These are phyloP conservation scores for Perizoma affinitatum DNA, from an alignment of 2,888 invertebrate genomes.

Conservation along the genomic window DNA sequence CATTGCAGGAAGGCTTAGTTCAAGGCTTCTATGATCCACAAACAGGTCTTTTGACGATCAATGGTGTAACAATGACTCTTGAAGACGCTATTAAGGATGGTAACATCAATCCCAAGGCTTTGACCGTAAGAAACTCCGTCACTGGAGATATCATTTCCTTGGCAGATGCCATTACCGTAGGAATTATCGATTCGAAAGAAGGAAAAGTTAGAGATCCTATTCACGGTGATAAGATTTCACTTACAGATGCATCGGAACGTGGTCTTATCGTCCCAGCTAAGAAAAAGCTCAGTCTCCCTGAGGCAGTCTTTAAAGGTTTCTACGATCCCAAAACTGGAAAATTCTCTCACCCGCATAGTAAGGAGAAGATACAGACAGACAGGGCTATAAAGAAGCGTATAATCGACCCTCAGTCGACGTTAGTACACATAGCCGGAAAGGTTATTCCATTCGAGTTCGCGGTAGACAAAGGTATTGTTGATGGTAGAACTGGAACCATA, in stretches of 20 bases:
- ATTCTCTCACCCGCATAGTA: constrained; percentile 91
- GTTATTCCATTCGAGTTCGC: constrained; percentile 93
- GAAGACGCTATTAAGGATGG: constrained; percentile 90
- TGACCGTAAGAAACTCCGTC: constrained; percentile 91
- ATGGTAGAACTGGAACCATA: constrained; percentile 89
- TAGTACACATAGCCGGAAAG: constrained; percentile 92
- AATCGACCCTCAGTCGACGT: constrained; percentile 93
- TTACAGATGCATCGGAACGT: constrained; percentile 93
- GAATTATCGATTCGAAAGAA: constrained; percentile 90
- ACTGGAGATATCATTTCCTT: constrained; percentile 92
- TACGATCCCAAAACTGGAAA: constrained; percentile 94
- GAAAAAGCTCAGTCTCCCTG: constrained; percentile 92
- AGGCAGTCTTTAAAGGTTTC: constrained; percentile 95
- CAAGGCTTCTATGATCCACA: constrained; percentile 91
- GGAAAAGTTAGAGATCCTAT: constrained; percentile 92
- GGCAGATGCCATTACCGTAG: constrained; percentile 89
- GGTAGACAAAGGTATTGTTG: constrained; percentile 89
- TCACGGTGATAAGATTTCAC: constrained; percentile 88
- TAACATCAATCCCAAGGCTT: constrained; percentile 89
- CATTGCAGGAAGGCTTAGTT: constrained; percentile 92
- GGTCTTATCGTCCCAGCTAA: constrained; percentile 93
- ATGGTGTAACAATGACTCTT: constrained; percentile 87
- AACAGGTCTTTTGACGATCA: constrained; percentile 88
- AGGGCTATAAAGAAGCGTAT: constrained; percentile 93
- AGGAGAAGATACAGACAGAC: constrained; percentile 91